Percentiles rank a stretch among this genome's conserved stretches.
These are phyloP conservation scores for Andrena bucephala DNA, from an alignment of 2,888 invertebrate genomes.

Conservation along the genomic window DNA sequence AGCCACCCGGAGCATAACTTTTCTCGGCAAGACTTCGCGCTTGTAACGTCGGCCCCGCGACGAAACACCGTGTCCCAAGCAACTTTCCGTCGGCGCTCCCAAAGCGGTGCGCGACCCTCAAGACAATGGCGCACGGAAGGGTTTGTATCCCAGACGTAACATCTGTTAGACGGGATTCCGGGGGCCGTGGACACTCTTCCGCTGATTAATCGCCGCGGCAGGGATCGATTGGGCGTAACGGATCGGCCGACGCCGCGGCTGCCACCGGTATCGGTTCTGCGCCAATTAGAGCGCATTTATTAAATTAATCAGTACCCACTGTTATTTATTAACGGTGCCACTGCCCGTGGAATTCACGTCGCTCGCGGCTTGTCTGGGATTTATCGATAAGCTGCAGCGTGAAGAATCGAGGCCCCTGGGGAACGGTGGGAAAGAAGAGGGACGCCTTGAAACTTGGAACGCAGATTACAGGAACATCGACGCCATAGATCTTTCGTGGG, in stretches of 20 bases:
- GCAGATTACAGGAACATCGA: constrained; percentile 49
- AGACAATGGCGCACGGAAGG: constrained; percentile 53
- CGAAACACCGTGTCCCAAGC: constrained; percentile 64
- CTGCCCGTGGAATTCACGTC: constrained; percentile 11
- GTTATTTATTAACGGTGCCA: constrained; percentile 51
- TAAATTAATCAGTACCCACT: constrained; percentile 44
- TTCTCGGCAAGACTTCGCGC: constrained; percentile 67
- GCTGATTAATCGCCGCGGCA: constrained; percentile 53
- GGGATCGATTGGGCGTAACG: constrained; percentile 34
- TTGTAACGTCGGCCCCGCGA: constrained; percentile 64
- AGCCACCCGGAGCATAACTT: constrained; percentile 72
- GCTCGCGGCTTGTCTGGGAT: constrained; percentile 29
- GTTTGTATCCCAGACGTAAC: constrained; percentile 49
- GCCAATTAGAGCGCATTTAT: constrained; percentile 52
- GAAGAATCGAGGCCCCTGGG: constrained; percentile 31
- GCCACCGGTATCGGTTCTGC: neutral
- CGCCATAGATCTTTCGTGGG: constrained; percentile 23
- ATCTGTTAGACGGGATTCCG: constrained; percentile 59
- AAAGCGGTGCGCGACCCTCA: constrained; percentile 43
- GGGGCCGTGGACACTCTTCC: constrained; percentile 14
- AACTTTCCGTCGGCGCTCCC: constrained; percentile 65
- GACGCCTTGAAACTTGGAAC: neutral
- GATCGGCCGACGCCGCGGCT: constrained; percentile 14
- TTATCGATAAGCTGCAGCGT: constrained; percentile 50
- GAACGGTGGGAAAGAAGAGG: constrained; percentile 19